Conservation (phyloP, 1,140 invertebrate genomes). For the Ceratosolen fusciceps region DNA sequence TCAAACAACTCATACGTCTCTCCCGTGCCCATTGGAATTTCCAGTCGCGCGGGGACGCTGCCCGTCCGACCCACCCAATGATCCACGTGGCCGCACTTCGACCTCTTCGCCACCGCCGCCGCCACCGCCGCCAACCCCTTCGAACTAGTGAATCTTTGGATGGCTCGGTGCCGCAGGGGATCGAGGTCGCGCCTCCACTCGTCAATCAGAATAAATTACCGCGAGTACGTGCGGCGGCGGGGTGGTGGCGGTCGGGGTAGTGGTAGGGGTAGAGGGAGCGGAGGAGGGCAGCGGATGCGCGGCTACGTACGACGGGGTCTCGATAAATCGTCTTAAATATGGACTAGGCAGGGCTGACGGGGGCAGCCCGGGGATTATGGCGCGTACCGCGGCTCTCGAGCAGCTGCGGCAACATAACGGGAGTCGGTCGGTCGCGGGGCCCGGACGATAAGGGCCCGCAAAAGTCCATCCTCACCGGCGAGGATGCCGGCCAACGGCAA, state of each 20-base stretch:
- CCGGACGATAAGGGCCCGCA: conserved; percentile 5
- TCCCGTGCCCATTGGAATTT: not conserved
- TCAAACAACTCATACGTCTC: not conserved
- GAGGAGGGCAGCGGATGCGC: not conserved
- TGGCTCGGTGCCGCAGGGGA: conserved; percentile 7
- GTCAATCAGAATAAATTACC: conserved; percentile 37
- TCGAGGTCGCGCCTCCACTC: conserved; percentile 6
- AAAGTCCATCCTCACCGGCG: not conserved
- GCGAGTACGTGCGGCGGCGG: too few relatives aligned
- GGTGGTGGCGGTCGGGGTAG: too few relatives aligned
- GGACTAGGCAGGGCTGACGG: conserved; percentile 42
- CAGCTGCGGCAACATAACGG: conserved; percentile 27
- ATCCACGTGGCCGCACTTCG: not conserved
- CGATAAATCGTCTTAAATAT: conserved; percentile 56
- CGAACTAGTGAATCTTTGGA: too few relatives aligned
- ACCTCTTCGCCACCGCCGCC: conserved; percentile 3
- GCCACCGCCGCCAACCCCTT: conserved; percentile 8
- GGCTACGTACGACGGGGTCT: not conserved
- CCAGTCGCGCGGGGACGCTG: not conserved
- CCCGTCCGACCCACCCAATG: not conserved
- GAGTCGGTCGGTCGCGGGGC: not conserved
- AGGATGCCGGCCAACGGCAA: not conserved
- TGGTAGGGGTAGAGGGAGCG: not conserved
- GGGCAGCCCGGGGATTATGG: conserved; percentile 31
- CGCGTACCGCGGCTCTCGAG: not conserved